Base-by-base conservation (phyloP, 2,797 vertebrate genomes). In the Notamacropus eugenii region DNA sequence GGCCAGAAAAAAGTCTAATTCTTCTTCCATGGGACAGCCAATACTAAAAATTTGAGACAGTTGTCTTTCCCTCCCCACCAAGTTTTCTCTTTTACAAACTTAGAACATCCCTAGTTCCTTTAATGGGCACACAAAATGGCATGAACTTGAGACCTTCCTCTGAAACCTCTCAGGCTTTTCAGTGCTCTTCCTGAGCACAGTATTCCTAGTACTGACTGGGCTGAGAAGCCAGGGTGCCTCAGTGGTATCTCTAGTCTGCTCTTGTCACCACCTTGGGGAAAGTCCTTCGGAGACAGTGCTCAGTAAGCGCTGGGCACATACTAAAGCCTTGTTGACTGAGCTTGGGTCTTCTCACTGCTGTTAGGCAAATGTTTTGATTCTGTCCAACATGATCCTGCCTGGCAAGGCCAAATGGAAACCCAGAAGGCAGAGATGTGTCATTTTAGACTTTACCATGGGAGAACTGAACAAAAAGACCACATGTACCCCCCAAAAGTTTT, bases 381-480 rank as follows among this genome's bases (percentile, higher is more conserved):
- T 50, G 4, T 87, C 19, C 74, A 50, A 11, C 8, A 27, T 40
- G 74, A 46, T 27, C 74, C 67, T 34, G 4, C 24, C 40, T 46
- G 40, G n/a, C 24, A 82, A 82, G 8, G 22, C 19, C 40, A 46
- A 27, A 82, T 10, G 40, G 74, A 50, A 40, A 46, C 22, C 6
- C 22, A 50, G 4, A 87, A 22, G 46, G 40, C 31, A 87, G 22
- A 87, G 40, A 87, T 27, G 10, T 87, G 22, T 87, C 40, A 27
- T 87, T 87, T 87, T 27, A 46, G 40, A 87, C 46, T 46, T 87
- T 87, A 27, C 74, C 74, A 50, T 87, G 22, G 46, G 40, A 50
- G 40, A 87, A 87, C 22, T 95, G 16, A 94, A 91, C 92, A 54
- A 92, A 93, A 58, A 94, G 28, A 27, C 19, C 62, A 87, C 55